These are phyloP conservation scores for Campoplex nolae DNA, from an alignment of 2,888 invertebrate species.

Conservation along the genomic window DNA sequence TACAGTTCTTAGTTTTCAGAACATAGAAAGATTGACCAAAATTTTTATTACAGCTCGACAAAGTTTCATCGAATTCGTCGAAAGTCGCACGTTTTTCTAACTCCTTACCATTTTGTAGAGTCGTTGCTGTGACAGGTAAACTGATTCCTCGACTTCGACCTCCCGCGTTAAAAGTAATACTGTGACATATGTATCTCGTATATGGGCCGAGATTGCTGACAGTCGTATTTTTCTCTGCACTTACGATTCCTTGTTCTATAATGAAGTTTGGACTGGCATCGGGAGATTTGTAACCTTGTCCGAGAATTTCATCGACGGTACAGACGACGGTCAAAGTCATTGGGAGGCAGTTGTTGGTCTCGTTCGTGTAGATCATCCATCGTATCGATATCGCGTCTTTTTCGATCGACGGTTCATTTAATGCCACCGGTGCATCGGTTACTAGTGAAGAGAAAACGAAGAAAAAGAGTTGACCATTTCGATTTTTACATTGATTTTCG, in stretches of 20 bases:
- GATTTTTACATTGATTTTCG: too few relatives aligned
- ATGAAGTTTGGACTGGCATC: slow-evolving; percentile 49
- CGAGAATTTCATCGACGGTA: slow-evolving; percentile 69
- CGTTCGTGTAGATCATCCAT: slow-evolving; percentile 74
- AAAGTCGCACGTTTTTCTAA: background rate
- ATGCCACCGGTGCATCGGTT: slow-evolving; percentile 68
- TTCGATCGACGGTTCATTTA: slow-evolving; percentile 21
- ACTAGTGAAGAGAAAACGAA: slow-evolving; percentile 65
- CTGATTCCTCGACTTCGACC: slow-evolving; percentile 73
- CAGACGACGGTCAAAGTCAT: slow-evolving; percentile 72
- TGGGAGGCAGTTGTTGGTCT: slow-evolving; percentile 74
- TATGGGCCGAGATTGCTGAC: slow-evolving; percentile 76
- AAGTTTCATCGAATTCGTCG: too few relatives aligned
- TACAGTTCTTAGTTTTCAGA: background rate
- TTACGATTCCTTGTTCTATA: slow-evolving; percentile 45
- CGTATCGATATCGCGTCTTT: slow-evolving; percentile 68
- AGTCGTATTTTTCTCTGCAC: slow-evolving; percentile 60
- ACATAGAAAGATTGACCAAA: background rate
- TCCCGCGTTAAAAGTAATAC: slow-evolving; percentile 69
- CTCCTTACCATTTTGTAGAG: slow-evolving; percentile 76
- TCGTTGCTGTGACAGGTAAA: slow-evolving; percentile 62
- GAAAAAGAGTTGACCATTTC: background rate
- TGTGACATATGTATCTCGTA: slow-evolving; percentile 76
- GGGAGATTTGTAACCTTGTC: slow-evolving; percentile 72
- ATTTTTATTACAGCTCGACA: background rate